phyloP scores from a whole-genome alignment of 2,113 vertebrate species.

The Notothenia coriiceps region DNA sequence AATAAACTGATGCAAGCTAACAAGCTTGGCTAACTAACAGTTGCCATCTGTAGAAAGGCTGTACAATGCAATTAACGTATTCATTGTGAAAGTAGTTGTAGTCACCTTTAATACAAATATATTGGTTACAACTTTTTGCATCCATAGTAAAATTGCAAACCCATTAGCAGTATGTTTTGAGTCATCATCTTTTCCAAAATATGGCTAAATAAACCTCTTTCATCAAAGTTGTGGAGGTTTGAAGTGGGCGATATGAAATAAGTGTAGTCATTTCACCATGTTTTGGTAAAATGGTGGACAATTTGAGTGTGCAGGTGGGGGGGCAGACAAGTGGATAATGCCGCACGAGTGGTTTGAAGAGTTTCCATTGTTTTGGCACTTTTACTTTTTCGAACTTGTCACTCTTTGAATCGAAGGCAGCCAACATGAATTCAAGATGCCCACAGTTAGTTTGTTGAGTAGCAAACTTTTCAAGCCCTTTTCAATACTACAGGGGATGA shows the following conservation, averaged over 20 bases:
- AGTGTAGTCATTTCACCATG: neutral
- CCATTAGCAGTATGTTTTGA: constrained; percentile 2
- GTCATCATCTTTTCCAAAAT: neutral
- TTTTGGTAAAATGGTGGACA: constrained; percentile 12
- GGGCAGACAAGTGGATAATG: constrained; percentile 10
- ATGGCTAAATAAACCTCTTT: neutral
- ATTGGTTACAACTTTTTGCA: neutral
- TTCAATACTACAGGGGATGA: constrained; percentile 24
- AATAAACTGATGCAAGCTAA: neutral
- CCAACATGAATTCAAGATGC: constrained; percentile 4
- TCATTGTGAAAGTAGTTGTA: neutral
- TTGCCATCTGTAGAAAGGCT: neutral
- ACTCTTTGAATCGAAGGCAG: constrained; percentile 6
- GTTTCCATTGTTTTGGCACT: constrained; percentile 16
- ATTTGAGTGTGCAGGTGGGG: constrained; percentile 2
- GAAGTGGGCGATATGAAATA: neutral
- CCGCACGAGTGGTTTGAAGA: constrained; percentile 9
- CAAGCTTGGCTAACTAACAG: neutral
- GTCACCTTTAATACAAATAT: neutral
- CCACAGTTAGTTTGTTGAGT: constrained; percentile 4
- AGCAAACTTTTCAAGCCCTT: neutral
- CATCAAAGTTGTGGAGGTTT: constrained; percentile 4
- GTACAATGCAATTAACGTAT: neutral
- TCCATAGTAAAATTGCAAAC: neutral
- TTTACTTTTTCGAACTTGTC: constrained; percentile 19